Base-by-base conservation (phyloP, 2,797 vertebrate species). In the Alectoris magna region DNA sequence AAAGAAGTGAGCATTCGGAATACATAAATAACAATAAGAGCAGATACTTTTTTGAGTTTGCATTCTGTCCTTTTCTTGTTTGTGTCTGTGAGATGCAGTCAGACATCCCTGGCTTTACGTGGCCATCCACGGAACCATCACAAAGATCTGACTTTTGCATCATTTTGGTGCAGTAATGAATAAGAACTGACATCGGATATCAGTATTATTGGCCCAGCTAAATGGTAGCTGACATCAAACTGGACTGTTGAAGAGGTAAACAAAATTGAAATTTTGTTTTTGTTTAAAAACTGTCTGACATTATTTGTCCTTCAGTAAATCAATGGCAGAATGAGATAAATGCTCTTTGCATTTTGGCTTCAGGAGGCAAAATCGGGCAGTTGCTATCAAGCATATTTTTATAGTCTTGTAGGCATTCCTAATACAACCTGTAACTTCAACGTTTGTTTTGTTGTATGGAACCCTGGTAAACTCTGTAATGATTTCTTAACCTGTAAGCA, bases 101-200 rank as follows among this genome's bases (percentile, higher is more conserved):
- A 96, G 91, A 90, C 83, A 55, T 41, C 69, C 60, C 56, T 38
- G 94, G 63, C 51, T 91, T 95, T 95, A 92, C 93, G 91, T 91
- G 94, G 44, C 81, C 96, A 96, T 92, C 93, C 60, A 90, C 2
- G 73, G 93, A 91, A 95, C 89, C 84, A 96, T 91, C 86, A 95
- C 83, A 95, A 94, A 97, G 89, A 96, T 96, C 84, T 97, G 95
- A 97, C 92, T 97, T 95, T 92, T 79, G 84, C 89, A 97, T 97
- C 94, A 91, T 95, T 93, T 91, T 70, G 90, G 76, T 91, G 66
- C 82, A 93, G 95, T 95, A 97, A 97, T 97, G 95, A 97, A 97
- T 97, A 98, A 97, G 84, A 97, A 95, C 91, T 98, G 97, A 97
- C 97, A 98, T 96, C 74, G 97, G 96, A 97, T 97, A 97, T 97